Conservation (phyloP, 2,113 vertebrate species). For the Ophthalmolycus amberensis region DNA sequence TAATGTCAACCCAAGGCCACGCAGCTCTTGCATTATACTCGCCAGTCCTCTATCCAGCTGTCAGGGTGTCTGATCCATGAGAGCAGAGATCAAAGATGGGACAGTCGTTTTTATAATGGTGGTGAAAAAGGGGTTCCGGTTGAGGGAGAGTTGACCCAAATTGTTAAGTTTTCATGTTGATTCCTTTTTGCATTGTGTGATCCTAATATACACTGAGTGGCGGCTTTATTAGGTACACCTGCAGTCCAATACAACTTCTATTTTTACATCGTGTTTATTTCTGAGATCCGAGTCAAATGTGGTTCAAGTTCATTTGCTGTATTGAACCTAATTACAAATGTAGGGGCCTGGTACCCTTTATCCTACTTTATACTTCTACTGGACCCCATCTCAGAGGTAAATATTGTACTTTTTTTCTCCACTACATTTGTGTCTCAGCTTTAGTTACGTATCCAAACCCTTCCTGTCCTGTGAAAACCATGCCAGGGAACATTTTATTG, state of each 20-base stretch:
- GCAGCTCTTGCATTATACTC: conserved; percentile 63
- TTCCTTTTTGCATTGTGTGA: neutral
- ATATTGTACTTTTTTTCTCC: neutral
- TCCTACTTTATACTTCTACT: neutral
- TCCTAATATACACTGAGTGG: neutral
- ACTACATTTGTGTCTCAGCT: neutral
- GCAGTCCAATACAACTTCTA: neutral
- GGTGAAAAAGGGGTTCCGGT: conserved; percentile 10
- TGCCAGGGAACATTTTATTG: neutral
- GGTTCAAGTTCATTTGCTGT: neutral
- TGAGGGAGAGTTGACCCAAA: conserved; percentile 19
- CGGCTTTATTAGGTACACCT: neutral
- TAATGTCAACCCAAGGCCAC: conserved; percentile 80
- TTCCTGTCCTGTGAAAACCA: neutral
- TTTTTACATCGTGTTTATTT: neutral
- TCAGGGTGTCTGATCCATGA: conserved; percentile 73
- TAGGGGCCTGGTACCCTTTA: neutral
- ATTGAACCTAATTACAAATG: neutral
- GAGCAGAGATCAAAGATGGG: conserved; percentile 50
- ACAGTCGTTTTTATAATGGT: conserved; percentile 44
- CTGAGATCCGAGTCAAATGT: neutral
- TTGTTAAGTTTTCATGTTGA: neutral
- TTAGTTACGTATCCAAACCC: neutral
- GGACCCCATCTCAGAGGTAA: neutral
- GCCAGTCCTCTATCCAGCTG: conserved; percentile 63